A percentile compares a stretch with the other conserved stretches of the same genome.
These are phyloP conservation scores for Apteryx mantelli DNA, from an alignment of 2,113 vertebrate genomes.

Conservation along the genomic window DNA sequence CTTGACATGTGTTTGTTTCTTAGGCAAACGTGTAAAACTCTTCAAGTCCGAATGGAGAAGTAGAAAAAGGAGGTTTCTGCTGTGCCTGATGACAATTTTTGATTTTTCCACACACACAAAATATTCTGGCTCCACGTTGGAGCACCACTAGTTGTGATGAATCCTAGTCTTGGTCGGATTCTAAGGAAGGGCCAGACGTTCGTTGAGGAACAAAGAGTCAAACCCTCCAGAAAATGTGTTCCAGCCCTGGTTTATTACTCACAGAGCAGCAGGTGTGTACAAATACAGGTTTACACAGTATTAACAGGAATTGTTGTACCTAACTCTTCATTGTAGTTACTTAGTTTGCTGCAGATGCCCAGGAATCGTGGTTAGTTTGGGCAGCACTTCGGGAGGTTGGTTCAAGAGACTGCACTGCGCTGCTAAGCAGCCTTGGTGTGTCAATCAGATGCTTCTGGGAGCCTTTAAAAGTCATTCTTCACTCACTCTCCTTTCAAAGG, in stretches of 20 bases:
- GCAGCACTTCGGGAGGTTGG: not conserved
- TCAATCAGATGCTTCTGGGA: not conserved
- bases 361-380: not conserved
- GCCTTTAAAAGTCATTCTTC: not conserved
- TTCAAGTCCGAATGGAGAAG: slow-evolving; percentile 74
- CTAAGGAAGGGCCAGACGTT: slow-evolving; percentile 78
- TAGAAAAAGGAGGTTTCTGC: slow-evolving; percentile 80
- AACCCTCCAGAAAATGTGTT: slow-evolving; percentile 76
- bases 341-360: not conserved
- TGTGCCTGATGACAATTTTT: slow-evolving; percentile 79
- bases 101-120: slow-evolving; percentile 74
- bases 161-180: slow-evolving; percentile 74
- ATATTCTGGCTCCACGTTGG: slow-evolving; percentile 69
- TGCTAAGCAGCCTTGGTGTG: not conserved
- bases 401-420: not conserved
- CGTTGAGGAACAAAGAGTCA: slow-evolving; percentile 77
- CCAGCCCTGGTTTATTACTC: slow-evolving; percentile 71
- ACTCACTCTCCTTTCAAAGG: not conserved
- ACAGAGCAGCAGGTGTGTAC: slow-evolving; percentile 80
- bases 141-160: slow-evolving; percentile 69
- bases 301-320: slow-evolving; percentile 57
- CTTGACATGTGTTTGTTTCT: slow-evolving; percentile 81
- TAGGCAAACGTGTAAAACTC: slow-evolving; percentile 81
- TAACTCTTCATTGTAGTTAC: slow-evolving; percentile 17
- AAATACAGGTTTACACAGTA: slow-evolving; percentile 62